A percentile compares a stretch with the other conserved stretches of the same genome.
phyloP scores from a whole-genome alignment of 2,113 vertebrate genomes.

The Etheostoma spectabile region DNA sequence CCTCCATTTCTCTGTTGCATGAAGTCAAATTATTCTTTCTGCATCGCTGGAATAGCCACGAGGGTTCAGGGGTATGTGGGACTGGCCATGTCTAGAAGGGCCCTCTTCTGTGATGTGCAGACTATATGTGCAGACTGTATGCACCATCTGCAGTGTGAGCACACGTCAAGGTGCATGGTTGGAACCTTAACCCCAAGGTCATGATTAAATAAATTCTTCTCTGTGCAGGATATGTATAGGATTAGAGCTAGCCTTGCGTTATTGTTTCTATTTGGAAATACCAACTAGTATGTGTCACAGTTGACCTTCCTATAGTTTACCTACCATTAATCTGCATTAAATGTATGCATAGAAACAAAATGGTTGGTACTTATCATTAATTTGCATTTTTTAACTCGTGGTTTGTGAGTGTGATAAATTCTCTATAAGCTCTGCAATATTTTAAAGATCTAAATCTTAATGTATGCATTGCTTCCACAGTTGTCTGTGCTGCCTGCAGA shows the following conservation, averaged over 20 bases:
- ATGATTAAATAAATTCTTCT: background rate
- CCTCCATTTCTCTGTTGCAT: background rate
- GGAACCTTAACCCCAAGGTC: background rate
- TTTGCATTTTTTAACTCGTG: background rate
- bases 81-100: background rate
- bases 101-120: background rate
- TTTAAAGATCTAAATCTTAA: slow-evolving; percentile 40
- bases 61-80: background rate
- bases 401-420: background rate
- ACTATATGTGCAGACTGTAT: background rate
- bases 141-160: background rate
- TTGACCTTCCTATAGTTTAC: background rate
- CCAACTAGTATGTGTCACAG: background rate
- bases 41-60: too few relatives aligned
- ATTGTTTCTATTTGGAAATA: background rate
- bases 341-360: background rate
- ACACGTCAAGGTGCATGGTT: background rate
- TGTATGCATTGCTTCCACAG: slow-evolving; percentile 45
- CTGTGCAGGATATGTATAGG: background rate
- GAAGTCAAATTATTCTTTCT: background rate
- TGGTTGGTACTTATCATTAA: background rate
- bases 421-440: background rate
- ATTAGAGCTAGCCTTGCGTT: background rate
- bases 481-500: slow-evolving; percentile 33
- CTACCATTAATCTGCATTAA: background rate